Conservation (phyloP, 2,888 invertebrate genomes). For the Neocrepidodera transversa region DNA sequence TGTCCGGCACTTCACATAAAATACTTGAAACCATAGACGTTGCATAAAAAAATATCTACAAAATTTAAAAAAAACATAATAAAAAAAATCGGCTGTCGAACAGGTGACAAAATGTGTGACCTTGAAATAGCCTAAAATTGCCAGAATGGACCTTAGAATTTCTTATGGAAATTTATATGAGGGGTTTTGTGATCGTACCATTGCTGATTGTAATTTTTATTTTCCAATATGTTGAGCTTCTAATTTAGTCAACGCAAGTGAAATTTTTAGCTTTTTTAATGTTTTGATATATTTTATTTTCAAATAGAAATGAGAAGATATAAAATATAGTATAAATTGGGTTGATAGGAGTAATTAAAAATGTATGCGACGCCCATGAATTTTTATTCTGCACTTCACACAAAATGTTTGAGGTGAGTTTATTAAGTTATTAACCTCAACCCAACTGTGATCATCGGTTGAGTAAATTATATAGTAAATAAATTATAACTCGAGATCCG, state of each 20-base stretch:
- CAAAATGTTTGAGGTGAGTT: slow-evolving; percentile 44
- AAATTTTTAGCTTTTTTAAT: too few species aligned
- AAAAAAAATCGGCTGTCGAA: too few species aligned
- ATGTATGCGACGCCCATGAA: slow-evolving; percentile 13
- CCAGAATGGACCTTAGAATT: neutral
- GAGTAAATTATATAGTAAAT: slow-evolving; percentile 53
- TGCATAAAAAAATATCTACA: neutral
- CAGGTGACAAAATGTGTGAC: too few species aligned
- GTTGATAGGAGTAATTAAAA: too few species aligned
- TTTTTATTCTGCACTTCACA: slow-evolving; percentile 29
- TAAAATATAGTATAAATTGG: too few species aligned
- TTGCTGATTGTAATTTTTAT: too few species aligned
- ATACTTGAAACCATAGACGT: neutral
- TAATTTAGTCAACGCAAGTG: too few species aligned
- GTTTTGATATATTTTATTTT: too few species aligned
- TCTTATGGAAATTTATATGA: neutral
- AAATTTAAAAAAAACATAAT: neutral
- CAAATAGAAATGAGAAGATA: too few species aligned
- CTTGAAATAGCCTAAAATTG: neutral
- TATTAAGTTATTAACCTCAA: slow-evolving; percentile 57
- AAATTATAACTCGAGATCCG: slow-evolving; percentile 38
- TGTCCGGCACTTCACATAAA: neutral
- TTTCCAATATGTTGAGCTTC: too few species aligned
- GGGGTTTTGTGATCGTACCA: neutral
- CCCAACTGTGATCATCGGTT: slow-evolving; percentile 56